Conservation (phyloP, 2,797 vertebrate genomes). For the Phoxinus dragarum region DNA sequence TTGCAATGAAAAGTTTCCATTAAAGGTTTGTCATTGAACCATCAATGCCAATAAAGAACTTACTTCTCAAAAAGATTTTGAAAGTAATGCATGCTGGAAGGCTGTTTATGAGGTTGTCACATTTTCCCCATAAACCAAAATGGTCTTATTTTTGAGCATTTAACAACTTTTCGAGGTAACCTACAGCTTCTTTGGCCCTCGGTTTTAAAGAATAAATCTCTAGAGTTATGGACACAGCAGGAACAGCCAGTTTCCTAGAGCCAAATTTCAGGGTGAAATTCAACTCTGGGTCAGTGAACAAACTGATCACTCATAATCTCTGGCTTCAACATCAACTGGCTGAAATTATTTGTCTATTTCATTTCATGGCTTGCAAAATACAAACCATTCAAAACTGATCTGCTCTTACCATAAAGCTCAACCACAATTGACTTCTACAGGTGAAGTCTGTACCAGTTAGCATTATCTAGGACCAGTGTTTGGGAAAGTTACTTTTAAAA, state of each 20-base stretch:
- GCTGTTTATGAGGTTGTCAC: background rate
- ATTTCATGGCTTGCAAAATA: background rate
- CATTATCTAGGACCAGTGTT: background rate
- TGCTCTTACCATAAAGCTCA: slow-evolving; percentile 18
- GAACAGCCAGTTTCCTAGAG: slow-evolving; percentile 46
- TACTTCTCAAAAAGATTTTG: background rate
- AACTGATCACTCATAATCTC: slow-evolving; percentile 49
- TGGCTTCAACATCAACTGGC: slow-evolving; percentile 23
- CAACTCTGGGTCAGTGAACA: slow-evolving; percentile 47
- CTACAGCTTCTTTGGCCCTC: slow-evolving; percentile 28
- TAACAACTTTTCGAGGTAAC: background rate
- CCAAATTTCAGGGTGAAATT: slow-evolving; percentile 57
- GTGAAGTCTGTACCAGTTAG: background rate
- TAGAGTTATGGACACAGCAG: slow-evolving; percentile 56
- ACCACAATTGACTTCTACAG: background rate
- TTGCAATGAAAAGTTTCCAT: too few species aligned
- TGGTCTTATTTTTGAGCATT: background rate
- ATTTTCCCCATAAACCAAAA: background rate
- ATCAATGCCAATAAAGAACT: background rate
- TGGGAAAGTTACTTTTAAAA: background rate
- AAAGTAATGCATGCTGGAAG: background rate
- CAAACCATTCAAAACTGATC: background rate
- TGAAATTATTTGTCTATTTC: slow-evolving; percentile 5
- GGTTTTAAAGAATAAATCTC: slow-evolving; percentile 55
- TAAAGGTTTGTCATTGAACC: background rate